Evolutionary conservation across 1,140 invertebrate species (phyloP), one percentile per base, ranked within the genome.

Genomic region (Dendroctonus valens): DNA sequence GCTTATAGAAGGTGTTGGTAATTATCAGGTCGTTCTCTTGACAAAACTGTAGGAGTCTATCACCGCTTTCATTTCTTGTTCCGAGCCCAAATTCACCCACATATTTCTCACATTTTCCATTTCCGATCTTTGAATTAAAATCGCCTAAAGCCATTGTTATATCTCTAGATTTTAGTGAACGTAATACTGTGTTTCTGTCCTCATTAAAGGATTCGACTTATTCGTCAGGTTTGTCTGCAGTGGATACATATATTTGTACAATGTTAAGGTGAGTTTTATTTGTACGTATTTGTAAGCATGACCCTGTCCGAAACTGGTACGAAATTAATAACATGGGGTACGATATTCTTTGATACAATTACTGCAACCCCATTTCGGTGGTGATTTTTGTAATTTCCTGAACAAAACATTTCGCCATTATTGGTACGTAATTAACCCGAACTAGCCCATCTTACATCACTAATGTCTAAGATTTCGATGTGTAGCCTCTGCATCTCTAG

Each of bases 1-100:
- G 51, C 59, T 78, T 71, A 62, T 74, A 78, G 8, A 57, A 70
- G 6, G 77, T 77, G 48, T 79, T 79, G 12, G 51, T 70, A 44
- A 78, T 68, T 3, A 72, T 57, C 37, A 76, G 55, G 0, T 78
- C 64, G 14, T 76, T 49, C 14, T 74, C 73, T 73, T 75, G 70
- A 50, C 72, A 77, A 61, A 77, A 78, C 48, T 78, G 41, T 39
- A 75, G 48, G 50, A 75, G 42, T 59, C n/a, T n/a, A n/a, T n/a
- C n/a, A n/a, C n/a, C 74, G 62, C 74, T 69, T 3, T 77, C 70
- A 65, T 78, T 79, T 51, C 72, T 71, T 38, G 38, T 46, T 38
- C n/a, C n/a, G n/a, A n/a, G n/a, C n/a, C n/a, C n/a, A n/a, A n/a
- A n/a, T n/a, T n/a, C n/a, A n/a, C n/a, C n/a, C n/a, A n/a, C n/a